Conservation (phyloP, 2,113 vertebrate genomes). For the Pachypanchax playfairii region DNA sequence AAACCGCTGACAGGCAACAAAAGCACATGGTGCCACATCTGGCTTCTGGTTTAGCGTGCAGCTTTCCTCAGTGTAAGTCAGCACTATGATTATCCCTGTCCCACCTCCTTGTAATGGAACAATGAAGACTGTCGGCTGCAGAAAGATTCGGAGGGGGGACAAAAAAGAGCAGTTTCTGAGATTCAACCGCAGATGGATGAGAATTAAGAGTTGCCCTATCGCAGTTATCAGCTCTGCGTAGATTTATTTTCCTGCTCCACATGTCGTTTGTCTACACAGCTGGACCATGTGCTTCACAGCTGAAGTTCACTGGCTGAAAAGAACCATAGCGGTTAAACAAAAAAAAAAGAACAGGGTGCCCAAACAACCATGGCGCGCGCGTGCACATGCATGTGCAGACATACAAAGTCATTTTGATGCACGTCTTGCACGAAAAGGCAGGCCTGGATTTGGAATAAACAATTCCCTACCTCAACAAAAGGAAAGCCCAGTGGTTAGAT, state of each 20-base stretch:
- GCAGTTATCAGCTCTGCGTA: too few species aligned
- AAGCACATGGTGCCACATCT: conserved; percentile 77
- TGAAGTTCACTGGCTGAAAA: conserved; percentile 67
- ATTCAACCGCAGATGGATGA: conserved; percentile 42
- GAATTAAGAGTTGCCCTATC: background rate
- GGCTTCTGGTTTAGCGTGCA: conserved; percentile 62
- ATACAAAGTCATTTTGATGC: conserved; percentile 15
- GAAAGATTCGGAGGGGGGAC: conserved; percentile 58
- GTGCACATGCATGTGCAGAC: conserved; percentile 18
- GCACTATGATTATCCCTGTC: conserved; percentile 65
- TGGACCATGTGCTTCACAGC: conserved; percentile 64
- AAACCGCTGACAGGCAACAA: conserved; percentile 65
- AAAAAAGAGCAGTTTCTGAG: conserved; percentile 47
- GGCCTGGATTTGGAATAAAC: conserved; percentile 36
- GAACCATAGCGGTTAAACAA: conserved; percentile 59
- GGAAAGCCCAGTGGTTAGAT: conserved; percentile 12
- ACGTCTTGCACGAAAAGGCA: conserved; percentile 23
- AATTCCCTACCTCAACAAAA: conserved; percentile 21
- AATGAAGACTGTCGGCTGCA: conserved; percentile 67
- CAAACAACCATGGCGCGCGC: conserved; percentile 32
- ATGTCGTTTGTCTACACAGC: conserved; percentile 15
- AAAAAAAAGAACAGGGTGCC: conserved; percentile 52
- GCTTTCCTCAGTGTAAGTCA: conserved; percentile 47
- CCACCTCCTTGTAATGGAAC: conserved; percentile 61
- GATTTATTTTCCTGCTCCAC: background rate